Conservation (phyloP, 2,113 vertebrate species). For the Gallinago jamesoni region DNA sequence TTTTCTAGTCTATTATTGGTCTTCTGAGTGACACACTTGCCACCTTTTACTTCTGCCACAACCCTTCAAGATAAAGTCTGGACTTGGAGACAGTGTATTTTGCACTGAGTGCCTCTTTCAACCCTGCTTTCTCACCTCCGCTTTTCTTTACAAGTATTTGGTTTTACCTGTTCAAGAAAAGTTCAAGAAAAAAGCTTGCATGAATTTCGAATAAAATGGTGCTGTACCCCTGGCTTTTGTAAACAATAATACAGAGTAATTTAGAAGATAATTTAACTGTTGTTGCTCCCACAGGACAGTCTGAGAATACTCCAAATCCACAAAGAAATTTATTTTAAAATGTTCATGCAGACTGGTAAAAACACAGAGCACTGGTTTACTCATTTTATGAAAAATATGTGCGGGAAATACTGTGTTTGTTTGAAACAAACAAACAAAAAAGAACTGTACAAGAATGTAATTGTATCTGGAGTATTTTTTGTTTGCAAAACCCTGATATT, state of each 20-base stretch:
- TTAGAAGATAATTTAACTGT: not conserved
- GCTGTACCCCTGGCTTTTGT: not conserved
- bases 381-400: not conserved
- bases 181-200: not conserved
- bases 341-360: not conserved
- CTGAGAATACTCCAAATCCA: not conserved
- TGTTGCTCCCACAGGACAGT: not conserved
- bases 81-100: not conserved
- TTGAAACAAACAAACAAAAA: not conserved
- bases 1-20: not conserved
- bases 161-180: not conserved
- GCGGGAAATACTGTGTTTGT: not conserved
- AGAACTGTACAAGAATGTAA: not conserved
- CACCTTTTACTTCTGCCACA: not conserved
- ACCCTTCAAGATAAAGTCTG: not conserved
- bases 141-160: not conserved
- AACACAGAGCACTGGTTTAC: not conserved
- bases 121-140: not conserved
- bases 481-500: not conserved
- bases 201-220: not conserved
- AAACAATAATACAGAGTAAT: not conserved
- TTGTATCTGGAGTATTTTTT: not conserved
- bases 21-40: not conserved
- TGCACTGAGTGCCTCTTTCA: not conserved
- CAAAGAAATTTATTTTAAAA: not conserved